Evolutionary conservation across 2,888 invertebrate species (phyloP), one percentile per base, ranked within the genome.

Genomic region (Mamestra brassicae): DNA sequence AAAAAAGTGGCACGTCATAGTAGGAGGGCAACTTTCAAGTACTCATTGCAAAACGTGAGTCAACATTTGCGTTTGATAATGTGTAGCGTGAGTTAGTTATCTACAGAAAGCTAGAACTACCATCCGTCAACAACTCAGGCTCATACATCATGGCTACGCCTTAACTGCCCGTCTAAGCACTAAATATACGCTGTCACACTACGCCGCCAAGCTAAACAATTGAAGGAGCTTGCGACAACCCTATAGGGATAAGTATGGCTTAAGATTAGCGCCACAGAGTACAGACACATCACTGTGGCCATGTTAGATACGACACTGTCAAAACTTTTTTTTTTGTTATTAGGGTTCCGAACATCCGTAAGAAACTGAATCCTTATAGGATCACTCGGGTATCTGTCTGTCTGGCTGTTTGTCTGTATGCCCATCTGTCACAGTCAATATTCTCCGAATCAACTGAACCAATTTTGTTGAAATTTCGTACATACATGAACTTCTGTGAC

Each of bases 231-330:
- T 36, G 58, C 6, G 54, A 83, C 54, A 62, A 17, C 68, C 68
- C 34, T 42, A 52, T 8, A 38, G 8, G 38, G 78, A 67, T 78
- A 69, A 83, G 55, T 17, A 26, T 0, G 38, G 64, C 64, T 80
- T 62, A 62, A 62, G 73, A 71, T 83, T 57, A 55, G 64, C 15
- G 34, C 45, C 42, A 62, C 6, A 62, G 62, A 45, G 0, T 26
- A 57, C 15, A 5, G 34, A 8, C 57, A 0, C 6, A 4, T 4
- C 34, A 5, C 5, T n/a, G n/a, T n/a, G n/a, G n/a, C n/a, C n/a
- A n/a, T 57, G 11, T 2, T 57, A 13, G 13, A 52, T 13, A 50
- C 50, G 0, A 50, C 6, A 52, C 0, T 38, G n/a, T n/a, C n/a
- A n/a, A n/a, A n/a, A n/a, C n/a, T n/a, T n/a, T n/a, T n/a, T n/a